Percentiles rank a stretch among this genome's conserved stretches.
phyloP scores from a whole-genome alignment of 2,113 vertebrate genomes.

The Mus musculus region GRCm39 chr8:108608001-108608500 shows the following conservation, averaged over 20 bases:
- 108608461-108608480: not conserved
- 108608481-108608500: not conserved
- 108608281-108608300: not conserved
- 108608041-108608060: not conserved
- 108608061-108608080: constrained; percentile 23
- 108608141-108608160: constrained; percentile 68
- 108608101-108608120: constrained; percentile 70
- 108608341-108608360: not conserved
- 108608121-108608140: constrained; percentile 63
- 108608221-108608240: constrained; percentile 11
- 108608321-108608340: not conserved
- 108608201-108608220: constrained; percentile 38
- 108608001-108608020: not conserved
- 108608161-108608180: constrained; percentile 63
- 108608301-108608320: not conserved
- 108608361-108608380: constrained; percentile 4
- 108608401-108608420: constrained; percentile 26
- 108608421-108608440: not conserved
- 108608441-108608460: not conserved
- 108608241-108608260: not conserved
- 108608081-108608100: constrained; percentile 73
- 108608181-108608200: constrained; percentile 52
- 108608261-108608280: not conserved
- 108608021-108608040: no score
- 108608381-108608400: not conserved